Evolutionary conservation across 2,797 vertebrate species (phyloP), one percentile per base, ranked within the genome.

Genomic region (Danionella dracula): DNA sequence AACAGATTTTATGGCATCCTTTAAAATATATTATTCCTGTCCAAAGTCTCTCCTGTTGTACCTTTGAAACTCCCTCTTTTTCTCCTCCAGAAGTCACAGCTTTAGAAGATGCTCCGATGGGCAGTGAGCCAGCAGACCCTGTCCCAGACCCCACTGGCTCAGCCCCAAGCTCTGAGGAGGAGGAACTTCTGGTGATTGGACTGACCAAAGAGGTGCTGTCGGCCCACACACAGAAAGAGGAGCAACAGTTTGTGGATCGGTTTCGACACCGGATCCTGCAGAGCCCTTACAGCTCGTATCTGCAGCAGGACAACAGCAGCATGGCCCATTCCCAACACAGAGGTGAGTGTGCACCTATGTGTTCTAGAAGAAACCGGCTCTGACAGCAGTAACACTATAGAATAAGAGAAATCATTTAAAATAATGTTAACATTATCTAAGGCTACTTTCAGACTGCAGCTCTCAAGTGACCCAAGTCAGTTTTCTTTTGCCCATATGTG

Each of bases 201-300:
- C 88, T 97, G 48, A 94, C 93, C 1, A 93, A 91, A 59, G 87
- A 93, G 68, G 88, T 89, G 0, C 79, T 96, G 40, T 95, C 92
- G 0, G 92, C 90, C 8, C 94, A 96, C 79, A 95, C 92, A 0
- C 92, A 94, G 73, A 93, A 92, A 65, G 93, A 95, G 51, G 93
- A 95, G 65, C 92, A 91, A 76, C 87, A 92, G 55, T 94, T 93
- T 0, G 89, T 94, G 23, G 90, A 93, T 69, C 84, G 85, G 13
- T 92, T 96, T 77, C 84, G 67, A 6, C 87, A 92, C 68, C 88
- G 86, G 57, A 88, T 93, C 72, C 83, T 93, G 61, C 88, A 90
- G 15, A 92, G 90, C 38, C 92, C 92, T 0, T 96, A 89, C 74
- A 89, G 90, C 79, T 88, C 86, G 44, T 91, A 87, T 57, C 87